phyloP scores from a whole-genome alignment of 2,113 vertebrate species.

The Ctenomys sociabilis region DNA sequence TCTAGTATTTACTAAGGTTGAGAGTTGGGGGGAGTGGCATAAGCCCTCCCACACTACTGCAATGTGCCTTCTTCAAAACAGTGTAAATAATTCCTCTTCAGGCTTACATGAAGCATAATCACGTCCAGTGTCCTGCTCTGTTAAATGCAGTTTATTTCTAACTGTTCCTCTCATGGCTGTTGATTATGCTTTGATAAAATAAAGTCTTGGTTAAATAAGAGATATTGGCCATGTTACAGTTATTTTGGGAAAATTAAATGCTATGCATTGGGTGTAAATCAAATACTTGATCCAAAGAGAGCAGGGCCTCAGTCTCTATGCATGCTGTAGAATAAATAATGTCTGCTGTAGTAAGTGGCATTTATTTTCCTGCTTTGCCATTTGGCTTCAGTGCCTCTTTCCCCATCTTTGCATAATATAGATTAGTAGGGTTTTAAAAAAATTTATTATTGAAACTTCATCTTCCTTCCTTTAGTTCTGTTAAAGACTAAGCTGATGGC shows the following conservation, averaged over 20 bases:
- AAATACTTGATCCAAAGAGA: background rate
- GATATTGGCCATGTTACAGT: background rate
- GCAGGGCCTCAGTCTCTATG: background rate
- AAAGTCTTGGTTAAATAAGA: background rate
- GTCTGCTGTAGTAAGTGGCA: background rate
- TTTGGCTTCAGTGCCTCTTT: background rate
- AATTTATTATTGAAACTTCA: background rate
- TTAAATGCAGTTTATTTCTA: background rate
- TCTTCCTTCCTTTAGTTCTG: background rate
- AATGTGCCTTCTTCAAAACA: background rate
- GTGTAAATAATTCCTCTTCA: background rate
- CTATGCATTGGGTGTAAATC: background rate
- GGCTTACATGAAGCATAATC: background rate
- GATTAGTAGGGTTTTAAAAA: background rate
- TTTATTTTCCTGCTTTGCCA: background rate
- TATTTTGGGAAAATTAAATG: background rate
- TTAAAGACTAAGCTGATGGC: background rate
- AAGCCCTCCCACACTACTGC: background rate
- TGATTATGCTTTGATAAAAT: slow-evolving; percentile 1
- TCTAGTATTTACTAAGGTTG: background rate
- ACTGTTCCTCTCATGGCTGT: background rate
- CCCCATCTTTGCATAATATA: background rate
- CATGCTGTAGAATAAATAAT: background rate
- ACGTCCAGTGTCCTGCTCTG: background rate
- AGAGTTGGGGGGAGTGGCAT: background rate